Evolutionary conservation across 1,140 invertebrate genomes (phyloP).

Genomic region (Procambarus clarkii): DNA sequence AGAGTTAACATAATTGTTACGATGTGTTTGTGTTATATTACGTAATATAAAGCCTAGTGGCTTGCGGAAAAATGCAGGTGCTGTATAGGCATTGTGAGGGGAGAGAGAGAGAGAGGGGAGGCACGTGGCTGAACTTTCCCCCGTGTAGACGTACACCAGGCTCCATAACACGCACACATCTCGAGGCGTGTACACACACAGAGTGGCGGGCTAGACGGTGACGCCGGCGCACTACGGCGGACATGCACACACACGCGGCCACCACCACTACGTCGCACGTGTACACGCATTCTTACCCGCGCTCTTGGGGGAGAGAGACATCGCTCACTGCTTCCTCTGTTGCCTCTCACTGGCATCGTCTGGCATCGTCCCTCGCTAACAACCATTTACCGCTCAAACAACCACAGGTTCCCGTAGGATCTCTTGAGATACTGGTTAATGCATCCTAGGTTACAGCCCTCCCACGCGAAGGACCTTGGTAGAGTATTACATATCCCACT

Average conservation of each 20-base stretch:
- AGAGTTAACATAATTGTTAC: constrained; percentile 6
- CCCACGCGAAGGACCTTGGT: constrained; percentile 39
- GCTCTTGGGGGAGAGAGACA: constrained; percentile 56
- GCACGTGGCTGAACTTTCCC: constrained; percentile 34
- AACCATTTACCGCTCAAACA: constrained; percentile 8
- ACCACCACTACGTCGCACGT: constrained; percentile 57
- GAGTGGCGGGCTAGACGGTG: constrained; percentile 47
- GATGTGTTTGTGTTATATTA: too few relatives aligned
- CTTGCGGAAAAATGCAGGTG: too few relatives aligned
- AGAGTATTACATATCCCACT: constrained; percentile 43
- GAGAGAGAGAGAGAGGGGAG: not conserved
- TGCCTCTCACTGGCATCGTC: constrained; percentile 55
- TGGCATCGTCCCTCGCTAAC: constrained; percentile 40
- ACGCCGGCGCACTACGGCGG: constrained; percentile 50
- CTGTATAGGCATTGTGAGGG: not conserved
- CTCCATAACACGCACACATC: constrained; percentile 27
- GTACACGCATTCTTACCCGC: constrained; percentile 65
- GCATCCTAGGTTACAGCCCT: not conserved
- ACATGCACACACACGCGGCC: constrained; percentile 61
- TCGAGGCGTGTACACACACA: constrained; percentile 24
- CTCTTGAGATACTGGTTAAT: not conserved
- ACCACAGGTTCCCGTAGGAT: not conserved
- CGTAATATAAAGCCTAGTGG: too few relatives aligned
- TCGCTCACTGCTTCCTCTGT: constrained; percentile 47
- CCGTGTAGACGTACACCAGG: constrained; percentile 32